A percentile compares a stretch with the other conserved stretches of the same genome.
Conservation (phyloP, 2,797 vertebrate species). For the Pipistrellus kuhlii region DNA sequence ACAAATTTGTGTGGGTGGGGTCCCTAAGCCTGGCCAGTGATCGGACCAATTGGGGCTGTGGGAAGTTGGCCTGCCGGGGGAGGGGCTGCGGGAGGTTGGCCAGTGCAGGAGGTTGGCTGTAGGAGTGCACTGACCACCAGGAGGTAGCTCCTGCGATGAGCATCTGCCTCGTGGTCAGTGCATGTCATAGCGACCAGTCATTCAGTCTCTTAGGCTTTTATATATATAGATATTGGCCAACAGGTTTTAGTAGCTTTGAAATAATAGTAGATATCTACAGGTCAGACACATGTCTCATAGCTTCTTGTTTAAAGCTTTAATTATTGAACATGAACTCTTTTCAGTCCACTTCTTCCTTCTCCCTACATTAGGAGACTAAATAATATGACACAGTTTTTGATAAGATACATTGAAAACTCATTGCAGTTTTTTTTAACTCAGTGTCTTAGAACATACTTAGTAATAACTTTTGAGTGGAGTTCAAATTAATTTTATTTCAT, state of each 20-base stretch:
- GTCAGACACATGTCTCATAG: not conserved
- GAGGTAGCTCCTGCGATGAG: too few species aligned
- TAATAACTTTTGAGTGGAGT: not conserved
- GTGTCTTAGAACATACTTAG: constrained; percentile 18
- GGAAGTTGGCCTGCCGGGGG: too few species aligned
- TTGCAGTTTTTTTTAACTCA: not conserved
- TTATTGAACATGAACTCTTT: not conserved
- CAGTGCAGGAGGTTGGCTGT: too few species aligned
- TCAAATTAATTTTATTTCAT: constrained; percentile 28
- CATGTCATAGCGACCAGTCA: too few species aligned
- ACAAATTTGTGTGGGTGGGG: too few species aligned
- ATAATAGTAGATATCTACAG: not conserved
- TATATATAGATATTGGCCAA: not conserved
- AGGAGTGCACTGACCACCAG: too few species aligned
- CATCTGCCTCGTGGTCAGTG: too few species aligned
- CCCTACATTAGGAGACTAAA: constrained; percentile 50
- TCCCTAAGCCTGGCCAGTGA: too few species aligned
- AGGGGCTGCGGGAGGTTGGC: too few species aligned
- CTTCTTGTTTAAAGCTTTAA: constrained; percentile 51
- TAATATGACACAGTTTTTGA: constrained; percentile 8
- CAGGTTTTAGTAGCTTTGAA: constrained; percentile 33
- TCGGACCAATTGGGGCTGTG: too few species aligned
- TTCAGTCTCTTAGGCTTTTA: too few species aligned
- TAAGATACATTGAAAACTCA: not conserved
- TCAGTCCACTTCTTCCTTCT: not conserved